Conservation (phyloP, 2,113 vertebrate genomes). For the Pseudolaguvia tuberculata region DNA sequence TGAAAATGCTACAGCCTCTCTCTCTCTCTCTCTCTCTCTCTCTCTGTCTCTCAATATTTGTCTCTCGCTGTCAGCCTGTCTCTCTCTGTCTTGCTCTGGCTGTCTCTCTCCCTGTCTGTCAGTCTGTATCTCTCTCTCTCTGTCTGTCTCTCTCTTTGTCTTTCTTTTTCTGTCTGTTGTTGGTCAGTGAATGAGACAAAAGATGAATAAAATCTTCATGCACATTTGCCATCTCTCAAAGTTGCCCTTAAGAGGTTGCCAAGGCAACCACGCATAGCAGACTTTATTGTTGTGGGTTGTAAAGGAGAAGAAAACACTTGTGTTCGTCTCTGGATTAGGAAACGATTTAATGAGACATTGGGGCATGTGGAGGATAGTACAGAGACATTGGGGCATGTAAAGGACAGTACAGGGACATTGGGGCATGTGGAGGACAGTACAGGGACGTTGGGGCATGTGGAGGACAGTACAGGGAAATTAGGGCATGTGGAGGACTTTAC, state of each 20-base stretch:
- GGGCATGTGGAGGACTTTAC: background rate
- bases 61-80: background rate
- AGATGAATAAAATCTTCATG: no score
- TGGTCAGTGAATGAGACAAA: no score
- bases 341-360: no score
- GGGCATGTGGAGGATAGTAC: background rate
- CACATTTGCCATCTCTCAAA: background rate
- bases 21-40: background rate
- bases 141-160: background rate
- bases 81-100: no score
- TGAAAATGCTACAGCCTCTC: background rate
- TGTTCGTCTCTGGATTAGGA: no score
- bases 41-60: background rate
- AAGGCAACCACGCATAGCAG: constrained; percentile 11
- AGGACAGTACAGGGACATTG: background rate
- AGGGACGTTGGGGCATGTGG: background rate
- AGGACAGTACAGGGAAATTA: background rate
- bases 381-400: background rate
- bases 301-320: background rate
- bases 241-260: constrained; percentile 17
- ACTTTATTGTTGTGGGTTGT: constrained; percentile 3
- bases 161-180: background rate
- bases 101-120: background rate
- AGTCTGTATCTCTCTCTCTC: background rate
- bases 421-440: background rate